A percentile compares a stretch with the other conserved stretches of the same genome.
Evolutionary conservation across 2,113 vertebrate genomes (phyloP).

Genomic region (Poecilia latipinna): DNA sequence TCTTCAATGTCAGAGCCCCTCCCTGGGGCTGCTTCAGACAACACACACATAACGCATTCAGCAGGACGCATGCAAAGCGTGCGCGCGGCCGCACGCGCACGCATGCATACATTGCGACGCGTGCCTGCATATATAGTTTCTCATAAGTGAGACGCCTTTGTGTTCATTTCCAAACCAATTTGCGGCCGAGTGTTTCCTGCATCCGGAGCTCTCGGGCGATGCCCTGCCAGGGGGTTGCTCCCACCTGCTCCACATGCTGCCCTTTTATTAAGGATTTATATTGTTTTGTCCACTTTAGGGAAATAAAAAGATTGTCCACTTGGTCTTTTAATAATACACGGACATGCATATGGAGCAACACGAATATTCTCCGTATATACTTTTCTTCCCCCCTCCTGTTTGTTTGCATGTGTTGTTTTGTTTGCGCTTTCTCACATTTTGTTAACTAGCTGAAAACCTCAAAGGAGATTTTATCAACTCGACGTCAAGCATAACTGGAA

Average conservation of each 20-base stretch:
- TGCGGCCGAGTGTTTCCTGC: constrained; percentile 17
- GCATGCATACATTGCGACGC: constrained; percentile 8
- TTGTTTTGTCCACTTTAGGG: not conserved
- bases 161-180: constrained; percentile 55
- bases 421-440: not conserved
- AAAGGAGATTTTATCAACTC: not conserved
- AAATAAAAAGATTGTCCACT: not conserved
- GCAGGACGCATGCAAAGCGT: constrained; percentile 23
- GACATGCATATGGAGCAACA: not conserved
- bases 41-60: constrained; percentile 66
- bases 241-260: constrained; percentile 15
- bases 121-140: constrained; percentile 28
- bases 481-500: not conserved
- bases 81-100: constrained; percentile 2
- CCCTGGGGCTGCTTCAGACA: constrained; percentile 81
- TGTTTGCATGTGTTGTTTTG: not conserved
- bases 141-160: constrained; percentile 47
- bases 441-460: not conserved
- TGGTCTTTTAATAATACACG: constrained; percentile 1
- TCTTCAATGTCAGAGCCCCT: constrained; percentile 87
- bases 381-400: not conserved
- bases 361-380: constrained; percentile 7
- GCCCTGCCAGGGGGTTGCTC: constrained; percentile 18
- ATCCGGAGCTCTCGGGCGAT: constrained; percentile 9
- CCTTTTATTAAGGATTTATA: constrained; percentile 33